These are phyloP conservation scores for Orussus abietinus DNA, from an alignment of 1,140 invertebrate species.

Conservation along the genomic window DNA sequence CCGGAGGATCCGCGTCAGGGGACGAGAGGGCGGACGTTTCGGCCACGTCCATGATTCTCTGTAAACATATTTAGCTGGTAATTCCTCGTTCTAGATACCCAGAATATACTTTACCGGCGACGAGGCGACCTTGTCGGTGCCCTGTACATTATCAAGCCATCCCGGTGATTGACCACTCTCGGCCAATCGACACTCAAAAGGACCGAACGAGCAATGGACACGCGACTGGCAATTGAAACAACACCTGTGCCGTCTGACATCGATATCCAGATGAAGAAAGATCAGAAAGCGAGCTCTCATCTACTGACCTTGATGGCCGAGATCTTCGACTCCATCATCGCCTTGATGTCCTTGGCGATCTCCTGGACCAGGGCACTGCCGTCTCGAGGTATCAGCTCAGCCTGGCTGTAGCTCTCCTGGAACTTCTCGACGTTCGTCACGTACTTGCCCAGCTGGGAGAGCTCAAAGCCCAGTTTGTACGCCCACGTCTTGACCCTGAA, in stretches of 20 bases:
- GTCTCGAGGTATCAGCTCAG: slow-evolving; percentile 64
- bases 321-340: slow-evolving; percentile 81
- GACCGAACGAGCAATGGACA: too few species aligned
- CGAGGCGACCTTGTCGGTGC: background rate
- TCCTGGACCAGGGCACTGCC: slow-evolving; percentile 69
- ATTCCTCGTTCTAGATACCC: background rate
- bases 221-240: too few species aligned
- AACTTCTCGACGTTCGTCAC: slow-evolving; percentile 70
- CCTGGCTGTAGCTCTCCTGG: slow-evolving; percentile 72
- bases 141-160: too few species aligned
- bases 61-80: slow-evolving; percentile 12
- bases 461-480: slow-evolving; percentile 66
- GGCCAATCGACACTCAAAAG: too few species aligned
- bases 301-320: slow-evolving; percentile 72
- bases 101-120: background rate
- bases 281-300: too few species aligned
- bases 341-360: slow-evolving; percentile 73
- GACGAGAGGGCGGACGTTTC: slow-evolving; percentile 66
- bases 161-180: too few species aligned
- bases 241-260: too few species aligned
- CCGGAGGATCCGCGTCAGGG: slow-evolving; percentile 58
- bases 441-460: slow-evolving; percentile 68
- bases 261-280: too few species aligned
- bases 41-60: slow-evolving; percentile 78
- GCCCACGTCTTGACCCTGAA: slow-evolving; percentile 68